Base-by-base conservation (phyloP, 2,888 invertebrate genomes). In the Ceraclea dissimilis region DNA sequence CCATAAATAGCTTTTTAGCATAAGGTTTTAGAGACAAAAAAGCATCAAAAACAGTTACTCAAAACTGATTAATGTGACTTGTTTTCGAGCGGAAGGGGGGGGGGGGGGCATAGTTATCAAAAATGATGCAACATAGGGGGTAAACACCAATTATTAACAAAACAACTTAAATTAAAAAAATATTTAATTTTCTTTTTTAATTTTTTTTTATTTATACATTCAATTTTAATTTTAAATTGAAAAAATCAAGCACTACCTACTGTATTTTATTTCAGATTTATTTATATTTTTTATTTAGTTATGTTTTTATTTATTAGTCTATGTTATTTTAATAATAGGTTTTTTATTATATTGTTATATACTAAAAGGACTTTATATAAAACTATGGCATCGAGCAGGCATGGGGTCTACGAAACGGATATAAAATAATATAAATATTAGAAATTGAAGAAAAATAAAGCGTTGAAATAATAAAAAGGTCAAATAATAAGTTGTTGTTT, bases 401-500 rank as follows among this genome's bases (percentile, higher is more conserved):
- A 61, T 49, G 52, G 57, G 49, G 18, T 49, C 60, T 59, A 59
- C 52, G 26, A 33, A 58, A 17, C 2, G 44, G 46, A 56, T 54
- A 59, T 22, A 20, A 52, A 61, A 57, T 34, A 54, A 61, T 47
- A 34, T 16, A 54, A 26, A 57, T 56, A 51, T 43, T 51, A 51
- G 57, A 62, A 54, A 60, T 39, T 47, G 58, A 60, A 59, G 56
- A 55, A 59, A 62, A 60, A 57, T 57, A 60, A 62, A 60, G 59
- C 56, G 2, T n/a, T 22, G 51, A 59, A 57, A 56, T 33, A 54
- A 55, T 57, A 56, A 19, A 55, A 50, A 50, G 53, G 51, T 34
- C 49, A 58, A 46, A 46, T 21, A 58, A 54, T 39, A 39, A 39
- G 5, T 39, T 39, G 39, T n/a, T 39, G 39, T 39, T 39, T 49